Conservation (phyloP, 2,113 vertebrate species). For the Riparia riparia region DNA sequence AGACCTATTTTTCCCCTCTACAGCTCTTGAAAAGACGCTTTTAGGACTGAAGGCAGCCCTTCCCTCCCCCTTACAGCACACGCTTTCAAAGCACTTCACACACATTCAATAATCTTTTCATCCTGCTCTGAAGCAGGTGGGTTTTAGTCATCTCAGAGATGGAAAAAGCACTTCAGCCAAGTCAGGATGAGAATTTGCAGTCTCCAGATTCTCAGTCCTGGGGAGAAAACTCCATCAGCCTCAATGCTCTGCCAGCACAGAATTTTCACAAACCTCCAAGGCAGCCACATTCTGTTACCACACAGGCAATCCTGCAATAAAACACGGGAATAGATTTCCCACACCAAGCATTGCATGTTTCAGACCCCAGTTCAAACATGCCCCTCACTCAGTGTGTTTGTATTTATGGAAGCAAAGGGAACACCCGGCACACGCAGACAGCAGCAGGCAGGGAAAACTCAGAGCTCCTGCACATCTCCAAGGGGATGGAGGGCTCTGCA, state of each 20-base stretch:
- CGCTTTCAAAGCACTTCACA: constrained; percentile 54
- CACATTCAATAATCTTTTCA: constrained; percentile 51
- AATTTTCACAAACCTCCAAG: not conserved
- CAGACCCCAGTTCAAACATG: not conserved
- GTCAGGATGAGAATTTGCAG: not conserved
- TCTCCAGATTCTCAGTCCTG: not conserved
- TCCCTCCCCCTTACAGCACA: not conserved
- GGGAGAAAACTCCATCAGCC: not conserved
- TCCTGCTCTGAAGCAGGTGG: constrained; percentile 34
- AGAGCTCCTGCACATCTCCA: not conserved
- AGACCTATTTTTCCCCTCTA: constrained; percentile 18
- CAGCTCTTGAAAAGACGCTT: constrained; percentile 12
- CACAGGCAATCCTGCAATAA: not conserved
- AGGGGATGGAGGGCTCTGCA: not conserved
- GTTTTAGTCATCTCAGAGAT: not conserved
- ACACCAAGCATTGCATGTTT: not conserved
- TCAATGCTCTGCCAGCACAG: not conserved
- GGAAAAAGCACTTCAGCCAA: constrained; percentile 47
- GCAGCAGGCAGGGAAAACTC: not conserved
- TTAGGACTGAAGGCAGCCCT: constrained; percentile 25
- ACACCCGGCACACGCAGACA: accelerated
- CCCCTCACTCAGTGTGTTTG: not conserved
- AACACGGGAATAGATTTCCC: accelerated
- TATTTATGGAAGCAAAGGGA: not conserved
- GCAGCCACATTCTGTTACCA: not conserved